Evolutionary conservation across 2,888 invertebrate species (phyloP), one percentile per base, ranked within the genome.

Genomic region (Scaptomyza polygonia): DNA sequence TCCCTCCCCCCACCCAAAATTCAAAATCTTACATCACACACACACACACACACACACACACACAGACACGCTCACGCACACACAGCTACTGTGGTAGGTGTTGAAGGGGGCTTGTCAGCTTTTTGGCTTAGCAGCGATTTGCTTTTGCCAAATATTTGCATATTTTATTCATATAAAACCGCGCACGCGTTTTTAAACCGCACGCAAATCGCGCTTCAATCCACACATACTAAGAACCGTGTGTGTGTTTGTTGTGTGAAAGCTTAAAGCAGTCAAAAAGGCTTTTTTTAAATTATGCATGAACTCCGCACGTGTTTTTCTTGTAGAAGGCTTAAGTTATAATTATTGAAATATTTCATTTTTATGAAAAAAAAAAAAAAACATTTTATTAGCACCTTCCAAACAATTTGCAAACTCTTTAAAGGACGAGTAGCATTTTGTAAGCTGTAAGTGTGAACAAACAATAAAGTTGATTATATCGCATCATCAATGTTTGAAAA

Each of bases 111-210:
- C 61, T 78, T 67, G 77, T 67, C 58, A 40, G 34, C 32, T 40
- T 27, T 53, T 67, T 64, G 65, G 47, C 49, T 63, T 59, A 49
- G 45, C 49, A 44, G 43, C 57, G 72, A 77, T 72, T 76, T 69
- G 55, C 39, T 44, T 57, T 40, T 39, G 64, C 47, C 67, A 75
- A 77, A 68, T 74, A 77, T 81, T 82, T 75, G 65, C 82, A 85
- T 71, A 71, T 66, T 66, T 65, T 73, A 71, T 80, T 77, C 83
- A 83, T 76, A 76, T 69, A 64, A 58, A 55, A 67, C 49, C 49
- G 43, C 59, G 56, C 56, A 44, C 54, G 59, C 65, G 57, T 59
- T 77, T 77, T 69, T 36, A 66, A 75, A 77, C 27, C 61, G 77
- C 75, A 44, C 49, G n/a, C 71, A 67, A 73, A 55, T 47, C 71